Percentiles rank a stretch among this genome's conserved stretches.
Evolutionary conservation across 2,113 vertebrate species (phyloP).

Genomic region (Telmatochromis bifrenatus): DNA sequence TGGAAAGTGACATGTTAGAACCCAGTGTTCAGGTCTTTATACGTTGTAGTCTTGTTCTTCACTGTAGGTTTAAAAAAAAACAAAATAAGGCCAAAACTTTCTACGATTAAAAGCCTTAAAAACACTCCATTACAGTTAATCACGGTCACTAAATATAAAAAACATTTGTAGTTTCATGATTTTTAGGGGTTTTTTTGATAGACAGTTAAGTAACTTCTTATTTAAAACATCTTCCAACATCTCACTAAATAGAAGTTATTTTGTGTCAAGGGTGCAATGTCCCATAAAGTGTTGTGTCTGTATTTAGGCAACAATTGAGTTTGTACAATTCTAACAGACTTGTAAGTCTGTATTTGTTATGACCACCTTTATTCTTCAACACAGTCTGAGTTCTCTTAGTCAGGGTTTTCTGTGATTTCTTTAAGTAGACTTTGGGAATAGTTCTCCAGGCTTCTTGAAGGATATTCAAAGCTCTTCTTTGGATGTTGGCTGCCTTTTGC

Average conservation of each 20-base stretch:
- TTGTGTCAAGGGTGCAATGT: neutral
- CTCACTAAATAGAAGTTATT: neutral
- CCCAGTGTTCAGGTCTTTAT: neutral
- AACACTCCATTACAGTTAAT: neutral
- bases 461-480: neutral
- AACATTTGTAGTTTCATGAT: neutral
- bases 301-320: neutral
- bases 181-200: accelerated
- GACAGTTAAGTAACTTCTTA: neutral
- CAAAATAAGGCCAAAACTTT: neutral
- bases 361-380: neutral
- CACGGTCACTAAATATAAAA: accelerated
- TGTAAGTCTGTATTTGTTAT: neutral
- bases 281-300: neutral
- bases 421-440: neutral
- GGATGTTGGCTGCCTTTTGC: neutral
- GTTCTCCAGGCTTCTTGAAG: neutral
- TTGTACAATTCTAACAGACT: neutral
- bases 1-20: neutral
- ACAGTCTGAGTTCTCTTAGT: neutral
- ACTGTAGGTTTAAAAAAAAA: neutral
- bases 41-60: neutral
- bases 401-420: accelerated
- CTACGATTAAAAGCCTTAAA: neutral
- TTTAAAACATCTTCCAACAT: neutral